Evolutionary conservation across 2,888 invertebrate species (phyloP).

Genomic region (Drosophila maculinotata): DNA sequence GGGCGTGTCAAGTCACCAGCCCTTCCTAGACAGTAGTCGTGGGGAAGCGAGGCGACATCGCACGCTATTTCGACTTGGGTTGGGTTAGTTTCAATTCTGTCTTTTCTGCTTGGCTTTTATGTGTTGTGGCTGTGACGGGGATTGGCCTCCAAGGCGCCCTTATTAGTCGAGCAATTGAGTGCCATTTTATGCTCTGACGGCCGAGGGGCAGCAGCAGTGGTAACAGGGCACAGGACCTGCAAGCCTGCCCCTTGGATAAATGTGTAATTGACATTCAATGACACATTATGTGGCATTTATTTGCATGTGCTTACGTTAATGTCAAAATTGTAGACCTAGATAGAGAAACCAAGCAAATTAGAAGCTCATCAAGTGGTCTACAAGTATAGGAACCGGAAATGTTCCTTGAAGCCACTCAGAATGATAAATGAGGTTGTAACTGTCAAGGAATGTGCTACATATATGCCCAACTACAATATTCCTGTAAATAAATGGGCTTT

Average conservation of each 20-base stretch:
- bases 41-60: constrained; percentile 12
- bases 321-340: constrained; percentile 5
- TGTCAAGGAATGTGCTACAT: not conserved
- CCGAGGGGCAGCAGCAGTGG: not conserved
- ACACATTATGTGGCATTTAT: constrained; percentile 64
- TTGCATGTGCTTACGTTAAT: constrained; percentile 57
- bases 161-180: constrained; percentile 60
- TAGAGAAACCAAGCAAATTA: constrained; percentile 13
- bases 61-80: constrained; percentile 71
- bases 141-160: constrained; percentile 48
- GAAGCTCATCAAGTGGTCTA: constrained; percentile 30
- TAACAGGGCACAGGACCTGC: not conserved
- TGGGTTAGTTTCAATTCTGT: constrained; percentile 79
- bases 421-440: not conserved
- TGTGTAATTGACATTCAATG: constrained; percentile 73
- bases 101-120: constrained; percentile 59
- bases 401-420: not conserved
- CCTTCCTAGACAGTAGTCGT: constrained; percentile 31
- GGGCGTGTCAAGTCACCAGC: constrained; percentile 60
- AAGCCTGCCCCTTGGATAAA: constrained; percentile 41
- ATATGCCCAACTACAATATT: not conserved
- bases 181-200: constrained; percentile 38
- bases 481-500: too few relatives aligned
- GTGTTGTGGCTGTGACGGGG: constrained; percentile 33
- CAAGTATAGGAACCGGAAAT: not conserved